Evolutionary conservation across 2,797 vertebrate genomes (phyloP), one percentile per base, ranked within the genome.

Genomic region (Eurystomus glaucurus): DNA sequence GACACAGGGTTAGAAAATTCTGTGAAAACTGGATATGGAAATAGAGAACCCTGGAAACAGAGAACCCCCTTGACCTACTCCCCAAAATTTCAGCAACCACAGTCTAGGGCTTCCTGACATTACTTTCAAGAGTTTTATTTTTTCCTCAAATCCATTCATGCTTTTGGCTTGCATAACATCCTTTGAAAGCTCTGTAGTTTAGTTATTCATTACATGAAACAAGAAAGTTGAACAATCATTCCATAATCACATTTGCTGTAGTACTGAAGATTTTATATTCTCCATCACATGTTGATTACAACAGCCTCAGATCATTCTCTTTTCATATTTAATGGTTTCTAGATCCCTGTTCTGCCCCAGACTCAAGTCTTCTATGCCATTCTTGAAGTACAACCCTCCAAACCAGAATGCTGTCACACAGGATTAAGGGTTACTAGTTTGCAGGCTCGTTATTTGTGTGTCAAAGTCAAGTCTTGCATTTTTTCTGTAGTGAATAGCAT

Each of bases 31-130:
- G 6, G 0, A 26, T n/a, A 8, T 26, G 8, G 15, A 45, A 65
- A 68, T 23, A 65, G 20, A 86, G 1, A 45, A 1, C 3, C 48
- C 5, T 26, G 8, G 15, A 45, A 65, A 68, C 21, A 65, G 20
- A 86, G 1, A 45, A 1, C 3, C 48, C 5, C 7, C 29, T 58
- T 4, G 1, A 4, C 26, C 14, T 82, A 22, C 8, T 69, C 29
- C 29, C 10, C 25, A 35, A 10, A 65, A 25, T 20, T 88, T 61
- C 62, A 88, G 25, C 15, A 88, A 46, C 13, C 4, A 0, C 21
- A 54, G 9, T 8, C 6, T 2, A 1, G 17, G 45, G 9, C 18
- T 68, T 78, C 19, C 17, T 41, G 26, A 57, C 10, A 7, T 28
- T 35, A 35, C 12, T 37, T n/a, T 39, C 20, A 77, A 11, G 4